Evolutionary conservation across 1,140 invertebrate species (phyloP), one percentile per base, ranked within the genome.

Genomic region (Muscidifurax raptorellus): DNA sequence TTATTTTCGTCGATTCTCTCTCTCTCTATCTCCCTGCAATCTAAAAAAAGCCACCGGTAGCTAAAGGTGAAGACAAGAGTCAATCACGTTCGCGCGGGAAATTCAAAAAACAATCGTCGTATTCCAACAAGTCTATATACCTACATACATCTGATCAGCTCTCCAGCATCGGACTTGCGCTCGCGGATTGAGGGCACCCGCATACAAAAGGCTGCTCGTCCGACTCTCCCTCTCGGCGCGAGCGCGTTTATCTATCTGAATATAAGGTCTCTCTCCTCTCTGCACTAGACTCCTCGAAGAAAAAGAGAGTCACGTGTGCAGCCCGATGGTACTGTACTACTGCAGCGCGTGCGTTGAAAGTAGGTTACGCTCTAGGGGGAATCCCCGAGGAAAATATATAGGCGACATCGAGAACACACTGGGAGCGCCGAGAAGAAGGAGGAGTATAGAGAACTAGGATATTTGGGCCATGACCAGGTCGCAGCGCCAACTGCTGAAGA

Each of bases 401-500:
- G 36, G 18, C n/a, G 52, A 52, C 12, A 59, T 59, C 22, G 52
- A 59, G 52, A 28, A 30, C 12, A 71, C 30, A 25, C 1, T 18
- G 59, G 32, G 22, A 4, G 59, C 12, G 52, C 30, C 18, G 40
- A n/a, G 69, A 25, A 9, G 80, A 44, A 30, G 44, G 22, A 27
- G 30, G 18, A 81, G 32, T 0, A 88, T 87, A 28, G 66, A 76
- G 52, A 44, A 52, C 69, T 80, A 87, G 87, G 89, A 91, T 92
- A 92, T 92, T 93, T 91, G 89, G 91, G 91, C 91, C 91, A 93
- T 90, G 91, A 91, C 90, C 91, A 92, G 90, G 91, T 92, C 89
- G 89, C 66, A 36, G 74, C 36, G 28, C 36, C 64, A 75, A 25
- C 0, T 59, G 32, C 7, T n/a, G 52, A 27, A 18, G 67, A 64